Evolutionary conservation across 2,888 invertebrate species (phyloP), one percentile per base, ranked within the genome.

Genomic region (Nemotelus pantherinus): DNA sequence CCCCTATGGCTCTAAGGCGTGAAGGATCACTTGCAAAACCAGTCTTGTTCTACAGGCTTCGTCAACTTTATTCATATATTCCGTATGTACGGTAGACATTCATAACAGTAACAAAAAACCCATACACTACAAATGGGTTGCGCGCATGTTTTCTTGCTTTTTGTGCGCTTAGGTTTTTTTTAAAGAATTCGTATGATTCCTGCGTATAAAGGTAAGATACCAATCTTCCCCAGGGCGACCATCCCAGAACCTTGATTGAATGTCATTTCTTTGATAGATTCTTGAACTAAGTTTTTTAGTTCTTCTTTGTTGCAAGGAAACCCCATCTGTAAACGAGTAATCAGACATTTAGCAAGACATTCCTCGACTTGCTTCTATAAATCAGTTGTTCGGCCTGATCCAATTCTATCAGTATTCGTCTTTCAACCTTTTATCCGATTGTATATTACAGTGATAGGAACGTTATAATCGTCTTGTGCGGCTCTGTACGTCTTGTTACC

Each of bases 21-120:
- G 10, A 50, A 50, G 53, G 58, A 58, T 58, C 58, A 58, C 58
- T 58, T 10, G 58, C 58, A 58, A 58, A 58, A 58, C 25, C 58
- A n/a, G 58, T 58, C 58, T 7, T 25, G 58, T n/a, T n/a, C n/a
- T n/a, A n/a, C n/a, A n/a, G n/a, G n/a, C n/a, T n/a, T n/a, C n/a
- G n/a, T n/a, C n/a, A n/a, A n/a, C n/a, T n/a, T n/a, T n/a, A n/a
- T n/a, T n/a, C n/a, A n/a, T n/a, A n/a, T 58, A 58, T 58, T 50
- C 53, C 53, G 53, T 50, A 50, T 7, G 53, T 50, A 50, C 10
- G 25, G 53, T 50, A 50, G 7, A 50, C 1, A 1, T 50, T 50
- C 10, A 1, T 50, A 6, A 50, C 53, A 10, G 53, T 50, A 50
- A 6, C 58, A 58, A n/a, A n/a, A n/a, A n/a, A n/a, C n/a, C n/a